These are phyloP conservation scores for Pomacea maculata DNA, from an alignment of 1,140 invertebrate species.

Conservation along the genomic window DNA sequence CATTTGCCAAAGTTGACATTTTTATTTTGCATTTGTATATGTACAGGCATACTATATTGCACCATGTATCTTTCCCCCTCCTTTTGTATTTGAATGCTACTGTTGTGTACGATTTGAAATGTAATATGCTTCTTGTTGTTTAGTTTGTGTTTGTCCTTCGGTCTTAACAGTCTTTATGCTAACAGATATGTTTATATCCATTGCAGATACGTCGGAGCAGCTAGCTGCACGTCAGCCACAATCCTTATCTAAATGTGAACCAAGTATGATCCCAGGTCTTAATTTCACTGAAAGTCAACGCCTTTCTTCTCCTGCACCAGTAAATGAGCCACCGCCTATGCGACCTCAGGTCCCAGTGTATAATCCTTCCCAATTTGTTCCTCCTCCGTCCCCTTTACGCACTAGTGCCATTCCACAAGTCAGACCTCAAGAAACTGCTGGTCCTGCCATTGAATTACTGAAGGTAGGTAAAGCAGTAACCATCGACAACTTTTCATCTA, in stretches of 20 bases:
- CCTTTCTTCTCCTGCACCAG: constrained; percentile 6
- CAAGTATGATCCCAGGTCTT: constrained; percentile 28
- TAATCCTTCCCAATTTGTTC: neutral
- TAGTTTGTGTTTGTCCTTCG: too few relatives aligned
- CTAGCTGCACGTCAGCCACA: constrained; percentile 11
- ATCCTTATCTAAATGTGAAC: constrained; percentile 12
- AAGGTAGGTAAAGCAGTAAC: neutral
- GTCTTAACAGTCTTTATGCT: too few relatives aligned
- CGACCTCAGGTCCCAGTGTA: neutral
- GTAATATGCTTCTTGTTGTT: too few relatives aligned
- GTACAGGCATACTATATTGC: too few relatives aligned
- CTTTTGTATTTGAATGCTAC: too few relatives aligned
- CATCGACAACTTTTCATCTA: neutral
- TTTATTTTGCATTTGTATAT: too few relatives aligned
- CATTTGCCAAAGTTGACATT: too few relatives aligned
- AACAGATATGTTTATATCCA: too few relatives aligned
- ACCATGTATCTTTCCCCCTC: too few relatives aligned
- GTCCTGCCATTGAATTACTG: too few relatives aligned
- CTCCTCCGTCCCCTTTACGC: neutral
- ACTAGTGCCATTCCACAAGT: neutral
- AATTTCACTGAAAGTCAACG: constrained; percentile 20
- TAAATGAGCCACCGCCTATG: neutral
- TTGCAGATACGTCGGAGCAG: constrained; percentile 17
- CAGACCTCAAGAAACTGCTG: too few relatives aligned
- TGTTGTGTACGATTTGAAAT: too few relatives aligned